Evolutionary conservation across 2,797 vertebrate genomes (phyloP).

Genomic region (Pachyuromys duprasi): DNA sequence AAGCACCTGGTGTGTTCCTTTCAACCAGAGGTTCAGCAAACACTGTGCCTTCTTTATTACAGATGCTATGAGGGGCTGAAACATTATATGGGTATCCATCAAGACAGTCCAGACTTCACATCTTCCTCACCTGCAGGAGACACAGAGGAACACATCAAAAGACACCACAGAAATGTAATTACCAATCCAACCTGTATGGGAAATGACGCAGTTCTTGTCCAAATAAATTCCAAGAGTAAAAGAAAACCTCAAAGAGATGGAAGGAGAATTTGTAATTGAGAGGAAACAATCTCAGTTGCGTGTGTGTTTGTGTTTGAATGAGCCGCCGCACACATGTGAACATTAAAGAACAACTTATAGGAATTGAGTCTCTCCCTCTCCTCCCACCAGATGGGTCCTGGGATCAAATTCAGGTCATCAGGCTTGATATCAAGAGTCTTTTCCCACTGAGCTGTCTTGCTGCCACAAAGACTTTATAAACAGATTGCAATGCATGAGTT

Average conservation of each 20-base stretch:
- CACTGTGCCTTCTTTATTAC: neutral
- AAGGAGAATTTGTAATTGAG: neutral
- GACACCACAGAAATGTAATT: slow-evolving; percentile 25
- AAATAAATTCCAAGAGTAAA: slow-evolving; percentile 17
- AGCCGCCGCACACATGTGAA: neutral
- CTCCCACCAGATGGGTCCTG: neutral
- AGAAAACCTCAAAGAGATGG: neutral
- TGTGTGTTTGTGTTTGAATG: neutral
- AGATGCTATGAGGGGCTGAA: neutral
- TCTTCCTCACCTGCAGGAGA: neutral
- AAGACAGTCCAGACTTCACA: neutral
- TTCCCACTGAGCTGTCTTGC: neutral
- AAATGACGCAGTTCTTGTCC: slow-evolving; percentile 28
- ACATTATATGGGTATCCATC: neutral
- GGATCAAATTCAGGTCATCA: neutral
- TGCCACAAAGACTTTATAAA: neutral
- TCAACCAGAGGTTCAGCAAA: neutral
- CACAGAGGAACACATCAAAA: neutral
- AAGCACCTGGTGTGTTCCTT: neutral
- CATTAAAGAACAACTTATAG: neutral
- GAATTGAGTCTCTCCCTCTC: neutral
- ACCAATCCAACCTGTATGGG: neutral
- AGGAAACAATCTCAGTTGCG: neutral
- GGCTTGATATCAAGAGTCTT: neutral
- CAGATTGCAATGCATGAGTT: neutral